These are phyloP conservation scores for Apolygus lucorum DNA, from an alignment of 1,140 invertebrate species.

Conservation along the genomic window DNA sequence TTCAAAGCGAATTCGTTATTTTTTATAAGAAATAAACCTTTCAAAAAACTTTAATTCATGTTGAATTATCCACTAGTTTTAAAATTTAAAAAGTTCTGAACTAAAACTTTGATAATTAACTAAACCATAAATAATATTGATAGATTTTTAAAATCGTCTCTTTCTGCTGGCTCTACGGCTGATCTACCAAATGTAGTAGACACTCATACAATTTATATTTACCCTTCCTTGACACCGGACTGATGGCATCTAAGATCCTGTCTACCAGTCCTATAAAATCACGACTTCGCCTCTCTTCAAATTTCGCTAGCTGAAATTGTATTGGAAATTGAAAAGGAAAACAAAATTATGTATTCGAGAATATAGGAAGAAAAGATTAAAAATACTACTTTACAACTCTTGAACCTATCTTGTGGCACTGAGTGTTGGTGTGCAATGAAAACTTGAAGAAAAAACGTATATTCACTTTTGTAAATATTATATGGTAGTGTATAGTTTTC, in stretches of 20 bases:
- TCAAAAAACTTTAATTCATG: not conserved
- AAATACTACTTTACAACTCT: not conserved
- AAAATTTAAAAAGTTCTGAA: too few species aligned
- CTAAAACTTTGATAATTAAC: not conserved
- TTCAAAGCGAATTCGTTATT: not conserved
- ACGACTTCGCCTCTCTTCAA: too few species aligned
- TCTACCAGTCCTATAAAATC: too few species aligned
- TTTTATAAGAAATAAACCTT: not conserved
- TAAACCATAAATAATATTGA: not conserved
- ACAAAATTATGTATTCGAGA: not conserved
- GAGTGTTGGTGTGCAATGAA: slow-evolving; percentile 10
- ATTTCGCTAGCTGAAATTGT: too few species aligned
- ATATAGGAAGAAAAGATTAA: not conserved
- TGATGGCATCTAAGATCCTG: not conserved
- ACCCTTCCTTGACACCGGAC: not conserved
- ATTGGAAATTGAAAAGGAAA: not conserved
- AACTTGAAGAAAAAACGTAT: not conserved
- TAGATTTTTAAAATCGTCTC: not conserved
- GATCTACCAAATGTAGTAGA: not conserved
- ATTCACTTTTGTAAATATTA: slow-evolving; percentile 14
- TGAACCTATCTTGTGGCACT: not conserved
- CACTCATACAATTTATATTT: not conserved
- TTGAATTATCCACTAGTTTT: not conserved
- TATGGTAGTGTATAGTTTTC: slow-evolving; percentile 8
- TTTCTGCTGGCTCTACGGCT: not conserved